Evolutionary conservation across 2,888 invertebrate genomes (phyloP).

Genomic region (Polyommatus icarus): DNA sequence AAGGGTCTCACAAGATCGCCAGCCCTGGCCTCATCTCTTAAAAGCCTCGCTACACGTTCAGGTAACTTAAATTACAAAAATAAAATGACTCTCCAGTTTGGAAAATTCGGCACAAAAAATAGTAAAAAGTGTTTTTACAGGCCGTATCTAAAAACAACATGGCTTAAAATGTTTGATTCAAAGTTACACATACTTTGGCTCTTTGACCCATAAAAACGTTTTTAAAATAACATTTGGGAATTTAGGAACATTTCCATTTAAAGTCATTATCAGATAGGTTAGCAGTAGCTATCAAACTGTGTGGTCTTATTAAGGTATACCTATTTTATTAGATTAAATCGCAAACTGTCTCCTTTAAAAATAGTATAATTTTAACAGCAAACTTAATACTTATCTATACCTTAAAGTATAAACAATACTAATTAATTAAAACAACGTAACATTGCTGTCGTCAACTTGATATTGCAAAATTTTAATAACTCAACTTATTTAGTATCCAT

Average conservation of each 20-base stretch:
- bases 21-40: slow-evolving; percentile 41
- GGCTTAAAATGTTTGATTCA: slow-evolving; percentile 1
- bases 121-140: slow-evolving; percentile 10
- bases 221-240: not conserved
- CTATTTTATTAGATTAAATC: not conserved
- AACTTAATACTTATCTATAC: not conserved
- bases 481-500: slow-evolving; percentile 25
- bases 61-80: slow-evolving; percentile 9
- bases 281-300: not conserved
- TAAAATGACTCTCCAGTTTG: not conserved
- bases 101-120: not conserved
- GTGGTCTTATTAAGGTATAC: not conserved
- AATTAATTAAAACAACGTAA: not conserved
- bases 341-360: not conserved
- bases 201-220: not conserved
- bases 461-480: slow-evolving; percentile 7
- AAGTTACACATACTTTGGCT: not conserved
- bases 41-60: slow-evolving; percentile 40
- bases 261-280: not conserved
- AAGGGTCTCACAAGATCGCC: not conserved
- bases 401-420: not conserved
- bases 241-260: not conserved
- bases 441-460: not conserved
- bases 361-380: not conserved
- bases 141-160: slow-evolving; percentile 14